phyloP scores from a whole-genome alignment of 2,113 vertebrate species.

The Percina caprodes region DNA sequence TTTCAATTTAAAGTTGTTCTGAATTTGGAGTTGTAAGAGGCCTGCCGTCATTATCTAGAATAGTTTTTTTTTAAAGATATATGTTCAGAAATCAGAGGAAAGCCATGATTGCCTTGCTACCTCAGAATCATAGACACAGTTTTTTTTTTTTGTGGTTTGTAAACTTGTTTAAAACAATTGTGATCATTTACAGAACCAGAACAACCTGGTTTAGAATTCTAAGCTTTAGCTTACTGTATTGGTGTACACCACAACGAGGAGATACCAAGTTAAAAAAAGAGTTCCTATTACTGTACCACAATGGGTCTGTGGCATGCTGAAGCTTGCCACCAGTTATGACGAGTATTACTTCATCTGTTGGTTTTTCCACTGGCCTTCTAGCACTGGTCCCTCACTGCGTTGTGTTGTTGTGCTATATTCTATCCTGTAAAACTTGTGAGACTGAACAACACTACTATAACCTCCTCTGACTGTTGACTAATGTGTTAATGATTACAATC shows the following conservation, averaged over 20 bases:
- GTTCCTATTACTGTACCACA: constrained; percentile 76
- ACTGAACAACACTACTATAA: constrained; percentile 81
- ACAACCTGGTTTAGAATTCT: constrained; percentile 64
- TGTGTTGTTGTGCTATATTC: constrained; percentile 74
- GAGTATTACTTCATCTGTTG: constrained; percentile 65
- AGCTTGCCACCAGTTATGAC: constrained; percentile 65
- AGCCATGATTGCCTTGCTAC: constrained; percentile 99
- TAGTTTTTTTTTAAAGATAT: constrained; percentile 80
- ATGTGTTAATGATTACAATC: constrained; percentile 76
- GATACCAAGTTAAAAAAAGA: constrained; percentile 66
- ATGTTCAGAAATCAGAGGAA: constrained; percentile 92
- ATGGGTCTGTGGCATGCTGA: constrained; percentile 86
- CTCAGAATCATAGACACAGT: constrained; percentile 90
- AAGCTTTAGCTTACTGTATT: constrained; percentile 83
- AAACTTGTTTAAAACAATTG: constrained; percentile 77
- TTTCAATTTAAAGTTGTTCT: constrained; percentile 67
- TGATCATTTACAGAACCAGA: constrained; percentile 72
- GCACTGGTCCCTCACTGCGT: constrained; percentile 77
- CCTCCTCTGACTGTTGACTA: constrained; percentile 81
- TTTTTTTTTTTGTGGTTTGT: constrained; percentile 84
- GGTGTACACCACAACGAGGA: constrained; percentile 77
- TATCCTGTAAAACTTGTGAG: constrained; percentile 81
- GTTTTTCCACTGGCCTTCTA: constrained; percentile 71
- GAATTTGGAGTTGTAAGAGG: constrained; percentile 60
- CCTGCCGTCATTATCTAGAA: constrained; percentile 76